These are phyloP conservation scores for Sesamia nonagrioides DNA, from an alignment of 1,140 invertebrate species.

Conservation along the genomic window DNA sequence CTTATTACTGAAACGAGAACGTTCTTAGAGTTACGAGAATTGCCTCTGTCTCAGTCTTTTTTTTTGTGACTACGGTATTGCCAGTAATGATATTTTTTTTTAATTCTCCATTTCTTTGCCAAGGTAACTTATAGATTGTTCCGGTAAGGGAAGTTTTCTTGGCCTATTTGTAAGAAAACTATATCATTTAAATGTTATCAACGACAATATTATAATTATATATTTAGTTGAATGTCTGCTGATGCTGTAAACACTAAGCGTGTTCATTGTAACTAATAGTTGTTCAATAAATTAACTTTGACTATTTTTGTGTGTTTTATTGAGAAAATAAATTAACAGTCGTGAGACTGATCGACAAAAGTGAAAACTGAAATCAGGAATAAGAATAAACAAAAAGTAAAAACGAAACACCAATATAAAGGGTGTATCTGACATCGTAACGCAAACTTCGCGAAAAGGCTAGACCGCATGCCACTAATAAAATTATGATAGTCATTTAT, in stretches of 20 bases:
- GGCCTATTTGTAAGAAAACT: conserved; percentile 26
- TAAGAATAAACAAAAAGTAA: too few relatives aligned
- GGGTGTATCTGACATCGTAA: too few relatives aligned
- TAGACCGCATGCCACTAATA: too few relatives aligned
- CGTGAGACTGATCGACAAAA: too few relatives aligned
- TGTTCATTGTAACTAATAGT: conserved; percentile 35
- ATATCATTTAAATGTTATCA: conserved; percentile 7
- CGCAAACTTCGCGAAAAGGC: too few relatives aligned
- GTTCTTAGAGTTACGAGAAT: too few relatives aligned
- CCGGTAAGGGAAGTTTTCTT: not conserved
- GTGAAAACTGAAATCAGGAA: too few relatives aligned
- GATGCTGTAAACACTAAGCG: conserved; percentile 17
- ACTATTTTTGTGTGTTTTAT: conserved; percentile 10
- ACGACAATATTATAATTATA: conserved; percentile 16
- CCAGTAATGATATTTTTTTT: not conserved
- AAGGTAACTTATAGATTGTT: not conserved
- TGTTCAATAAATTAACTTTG: conserved; percentile 42
- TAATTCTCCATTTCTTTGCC: not conserved
- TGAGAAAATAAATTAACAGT: too few relatives aligned
- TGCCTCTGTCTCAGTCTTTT: too few relatives aligned
- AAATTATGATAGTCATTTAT: too few relatives aligned
- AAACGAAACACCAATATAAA: too few relatives aligned
- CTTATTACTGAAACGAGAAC: not conserved
- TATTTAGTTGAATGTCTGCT: conserved; percentile 19
- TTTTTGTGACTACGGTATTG: not conserved